Percentiles rank a stretch among this genome's conserved stretches.
Evolutionary conservation across 2,888 invertebrate species (phyloP).

Genomic region (Epinotia demarniana): DNA sequence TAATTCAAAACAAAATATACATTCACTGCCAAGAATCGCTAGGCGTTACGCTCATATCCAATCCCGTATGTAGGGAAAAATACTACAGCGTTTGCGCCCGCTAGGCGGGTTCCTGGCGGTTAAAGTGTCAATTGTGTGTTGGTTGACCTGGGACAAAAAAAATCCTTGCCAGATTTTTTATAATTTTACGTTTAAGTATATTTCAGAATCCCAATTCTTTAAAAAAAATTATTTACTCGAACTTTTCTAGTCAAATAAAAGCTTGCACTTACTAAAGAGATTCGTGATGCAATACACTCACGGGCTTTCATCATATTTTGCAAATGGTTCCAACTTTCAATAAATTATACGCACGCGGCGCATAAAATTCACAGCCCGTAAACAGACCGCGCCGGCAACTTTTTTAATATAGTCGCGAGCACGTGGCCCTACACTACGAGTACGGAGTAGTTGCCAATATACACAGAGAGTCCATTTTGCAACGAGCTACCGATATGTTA

Average conservation of each 20-base stretch:
- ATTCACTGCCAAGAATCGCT: too few relatives aligned
- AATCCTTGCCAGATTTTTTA: too few relatives aligned
- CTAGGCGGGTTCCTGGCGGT: too few relatives aligned
- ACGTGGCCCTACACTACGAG: constrained; percentile 16
- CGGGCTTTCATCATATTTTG: constrained; percentile 7
- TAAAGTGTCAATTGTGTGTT: too few relatives aligned
- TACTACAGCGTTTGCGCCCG: too few relatives aligned
- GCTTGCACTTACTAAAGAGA: not conserved
- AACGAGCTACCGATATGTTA: not conserved
- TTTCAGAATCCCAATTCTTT: too few relatives aligned
- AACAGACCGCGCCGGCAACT: constrained; percentile 17
- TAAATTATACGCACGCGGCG: constrained; percentile 19
- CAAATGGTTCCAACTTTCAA: constrained; percentile 22
- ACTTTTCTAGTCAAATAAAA: not conserved
- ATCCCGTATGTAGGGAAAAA: too few relatives aligned
- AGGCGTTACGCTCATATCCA: too few relatives aligned
- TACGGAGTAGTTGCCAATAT: constrained; percentile 8
- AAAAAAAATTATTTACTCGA: not conserved
- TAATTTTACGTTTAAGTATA: too few relatives aligned
- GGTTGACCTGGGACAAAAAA: too few relatives aligned
- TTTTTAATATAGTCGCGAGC: constrained; percentile 35
- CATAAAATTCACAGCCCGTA: constrained; percentile 9
- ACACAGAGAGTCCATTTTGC: not conserved
- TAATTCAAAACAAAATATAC: too few relatives aligned
- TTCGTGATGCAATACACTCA: not conserved